Evolutionary conservation across 1,140 invertebrate species (phyloP), one percentile per base, ranked within the genome.

Genomic region (Magallana angulata): DNA sequence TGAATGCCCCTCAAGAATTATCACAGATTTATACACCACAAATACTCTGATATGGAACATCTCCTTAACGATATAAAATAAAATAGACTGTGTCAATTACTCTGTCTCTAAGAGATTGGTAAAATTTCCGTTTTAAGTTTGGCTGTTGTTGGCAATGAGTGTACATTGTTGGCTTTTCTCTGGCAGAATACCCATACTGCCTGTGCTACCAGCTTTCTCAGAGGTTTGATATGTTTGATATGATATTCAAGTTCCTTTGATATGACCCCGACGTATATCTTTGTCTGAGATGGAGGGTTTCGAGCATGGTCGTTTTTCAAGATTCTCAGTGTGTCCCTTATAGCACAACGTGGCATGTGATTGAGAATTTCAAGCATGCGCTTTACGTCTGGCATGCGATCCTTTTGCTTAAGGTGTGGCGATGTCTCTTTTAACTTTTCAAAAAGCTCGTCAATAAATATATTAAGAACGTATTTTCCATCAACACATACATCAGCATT

Each of bases 391-490:
- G 87, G 86, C 24, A 81, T 90, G 68, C 82, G 71, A 68, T 91
- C 84, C 1, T 64, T 59, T 57, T 85, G 83, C 14, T 30, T 80
- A 30, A 64, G 80, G 57, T 85, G 82, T 5, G 71, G 62, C 18
- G 57, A 83, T 6, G 88, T 48, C 16, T 85, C 59, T 57, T 64
- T 86, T 8, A 93, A 68, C 6, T 86, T 87, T 11, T 89, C 87
- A 59, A 92, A 91, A 12, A 92, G 86, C 7, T 18, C 85, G 88
- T 93, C 92, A 62, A 90, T 85, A 85, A 91, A 93, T 30, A 90
- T 90, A 60, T 93, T 93, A 24, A 93, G 90, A 8, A 90, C 89
- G 68, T 92, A 93, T 88, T 92, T 93, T 7, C 91, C 91, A 30
- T 89, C 83, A 0, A 86, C 88, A 71, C 89, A 90, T 7, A 89